Base-by-base conservation (phyloP, 2,888 invertebrate species). In the Protophormia terraenovae region DNA sequence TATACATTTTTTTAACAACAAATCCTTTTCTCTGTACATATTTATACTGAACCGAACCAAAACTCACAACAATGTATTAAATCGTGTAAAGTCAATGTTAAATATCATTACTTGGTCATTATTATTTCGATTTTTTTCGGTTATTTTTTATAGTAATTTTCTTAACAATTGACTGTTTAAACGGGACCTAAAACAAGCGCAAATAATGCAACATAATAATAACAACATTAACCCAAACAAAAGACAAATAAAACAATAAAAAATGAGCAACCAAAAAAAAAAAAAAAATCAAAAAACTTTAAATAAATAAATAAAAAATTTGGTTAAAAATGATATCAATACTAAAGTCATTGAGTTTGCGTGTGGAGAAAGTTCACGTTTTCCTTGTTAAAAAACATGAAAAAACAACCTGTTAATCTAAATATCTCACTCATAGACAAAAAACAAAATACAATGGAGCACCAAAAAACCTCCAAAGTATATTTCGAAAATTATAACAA, bases 361-460 rank as follows among this genome's bases (percentile, higher is more conserved):
- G 90, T 90, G 90, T 90, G 91, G 90, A 90, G 90, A 90, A 90
- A 90, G 90, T 90, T 90, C 90, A 90, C 90, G 90, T 90, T 90
- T 90, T 90, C 89, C 90, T 91, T 90, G 91, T 91, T 91, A 89
- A 91, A 90, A 90, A 88, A 89, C 88, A 72, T 50, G 58, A 90
- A 91, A 90, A 91, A 91, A 91, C 91, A 91, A 91, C 91, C 91
- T 91, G 91, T 91, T 91, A 90, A 91, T 90, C 91, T 90, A 91
- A 91, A 91, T 91, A 91, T 90, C 90, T 91, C 91, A 91, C 91
- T 87, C 86, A 77, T 79, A 82, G 79, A 75, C 53, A 41, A 58
- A 47, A 27, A 45, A 38, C n/a, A 64, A 16, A 66, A 45, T 45
- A 72, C 79, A 62, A 79, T 78, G 71, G 62, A 50, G 53, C 27